Conservation (phyloP, 2,113 vertebrate genomes). For the Pimephales promelas region DNA sequence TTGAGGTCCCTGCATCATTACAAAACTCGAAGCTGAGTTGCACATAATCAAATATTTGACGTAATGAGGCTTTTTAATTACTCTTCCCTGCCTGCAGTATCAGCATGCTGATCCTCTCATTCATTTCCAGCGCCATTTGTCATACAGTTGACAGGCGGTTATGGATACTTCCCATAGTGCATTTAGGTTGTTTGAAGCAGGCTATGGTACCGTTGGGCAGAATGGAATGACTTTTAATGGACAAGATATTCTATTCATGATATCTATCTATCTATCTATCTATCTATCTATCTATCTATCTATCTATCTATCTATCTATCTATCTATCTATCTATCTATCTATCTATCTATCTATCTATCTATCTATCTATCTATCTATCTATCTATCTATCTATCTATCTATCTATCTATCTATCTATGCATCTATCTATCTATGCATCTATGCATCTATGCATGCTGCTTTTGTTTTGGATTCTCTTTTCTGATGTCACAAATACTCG, state of each 20-base stretch:
- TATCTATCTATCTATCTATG: background rate
- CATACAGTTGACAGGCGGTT: slow-evolving; percentile 65
- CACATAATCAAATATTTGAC: slow-evolving; percentile 75
- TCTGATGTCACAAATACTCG: background rate
- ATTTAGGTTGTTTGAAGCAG: slow-evolving; percentile 19
- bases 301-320: fast-evolving
- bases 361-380: background rate
- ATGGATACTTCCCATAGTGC: slow-evolving; percentile 46
- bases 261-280: background rate
- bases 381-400: background rate
- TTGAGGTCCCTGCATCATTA: slow-evolving; percentile 62
- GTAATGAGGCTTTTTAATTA: slow-evolving; percentile 76
- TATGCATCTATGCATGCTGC: background rate
- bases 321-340: background rate
- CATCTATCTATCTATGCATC: background rate
- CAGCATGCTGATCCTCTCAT: slow-evolving; percentile 65
- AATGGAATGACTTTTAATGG: slow-evolving; percentile 16
- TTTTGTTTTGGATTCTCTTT: background rate
- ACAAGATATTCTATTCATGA: background rate
- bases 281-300: background rate
- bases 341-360: background rate
- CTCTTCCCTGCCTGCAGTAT: slow-evolving; percentile 67
- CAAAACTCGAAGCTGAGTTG: slow-evolving; percentile 57
- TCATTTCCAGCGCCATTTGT: slow-evolving; percentile 73
- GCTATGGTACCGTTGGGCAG: slow-evolving; percentile 8